These are phyloP conservation scores for Halocaridina rubra DNA, from an alignment of 2,888 invertebrate species.

Conservation along the genomic window DNA sequence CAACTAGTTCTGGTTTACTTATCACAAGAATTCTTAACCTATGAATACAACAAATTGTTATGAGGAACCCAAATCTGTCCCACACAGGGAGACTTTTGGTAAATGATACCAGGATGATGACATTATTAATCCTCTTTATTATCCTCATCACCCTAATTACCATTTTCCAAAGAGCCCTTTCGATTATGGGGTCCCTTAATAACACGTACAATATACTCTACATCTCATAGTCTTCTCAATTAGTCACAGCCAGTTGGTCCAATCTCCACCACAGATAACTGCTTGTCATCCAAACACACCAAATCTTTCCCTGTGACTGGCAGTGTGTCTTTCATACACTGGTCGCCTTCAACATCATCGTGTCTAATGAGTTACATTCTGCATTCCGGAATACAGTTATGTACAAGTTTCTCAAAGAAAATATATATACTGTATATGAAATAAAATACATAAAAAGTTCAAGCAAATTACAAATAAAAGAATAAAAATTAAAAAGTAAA, in stretches of 20 bases:
- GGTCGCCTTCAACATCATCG: conserved; percentile 12
- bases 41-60: conserved; percentile 56
- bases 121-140: too few species aligned
- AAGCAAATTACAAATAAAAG: conserved; percentile 12
- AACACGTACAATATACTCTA: conserved; percentile 57
- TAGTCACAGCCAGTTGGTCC: conserved; percentile 60
- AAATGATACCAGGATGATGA: too few species aligned
- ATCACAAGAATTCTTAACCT: conserved; percentile 57
- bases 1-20: conserved; percentile 55
- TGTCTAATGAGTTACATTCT: conserved; percentile 40
- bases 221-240: conserved; percentile 52
- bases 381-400: conserved; percentile 39
- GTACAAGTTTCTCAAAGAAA: conserved; percentile 52
- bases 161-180: background rate
- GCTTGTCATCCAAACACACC: conserved; percentile 59
- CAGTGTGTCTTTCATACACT: conserved; percentile 43
- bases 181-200: conserved; percentile 43
- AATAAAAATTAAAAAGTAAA: conserved; percentile 10
- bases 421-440: too few species aligned
- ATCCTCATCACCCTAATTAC: background rate
- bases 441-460: too few species aligned
- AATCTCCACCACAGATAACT: conserved; percentile 59
- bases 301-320: conserved; percentile 60
- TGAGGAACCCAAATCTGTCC: conserved; percentile 55
- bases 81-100: too few species aligned